These are phyloP conservation scores for Hemitrygon akajei DNA, from an alignment of 2,797 vertebrate species.

Conservation along the genomic window DNA sequence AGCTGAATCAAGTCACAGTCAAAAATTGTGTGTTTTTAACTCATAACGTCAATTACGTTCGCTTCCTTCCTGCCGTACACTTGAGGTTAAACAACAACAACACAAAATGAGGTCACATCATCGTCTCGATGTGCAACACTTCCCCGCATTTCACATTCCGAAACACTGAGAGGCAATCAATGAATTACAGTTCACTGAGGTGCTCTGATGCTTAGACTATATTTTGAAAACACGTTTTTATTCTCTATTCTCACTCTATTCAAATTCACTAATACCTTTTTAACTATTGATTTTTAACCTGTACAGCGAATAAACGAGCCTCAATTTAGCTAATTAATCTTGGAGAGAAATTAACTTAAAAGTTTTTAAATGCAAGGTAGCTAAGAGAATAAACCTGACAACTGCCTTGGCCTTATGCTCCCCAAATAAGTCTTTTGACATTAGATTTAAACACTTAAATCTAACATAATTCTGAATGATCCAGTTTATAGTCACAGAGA, in stretches of 20 bases:
- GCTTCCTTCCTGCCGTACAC: slow-evolving; percentile 8
- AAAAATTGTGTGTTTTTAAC: not conserved
- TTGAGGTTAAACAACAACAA: not conserved
- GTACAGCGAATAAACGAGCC: not conserved
- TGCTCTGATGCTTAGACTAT: no score
- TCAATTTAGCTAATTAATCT: not conserved
- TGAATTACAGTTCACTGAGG: not conserved
- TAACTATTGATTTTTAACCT: not conserved
- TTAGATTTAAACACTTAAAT: not conserved
- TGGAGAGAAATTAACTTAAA: not conserved
- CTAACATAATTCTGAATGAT: not conserved
- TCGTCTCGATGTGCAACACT: not conserved
- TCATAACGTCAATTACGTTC: not conserved
- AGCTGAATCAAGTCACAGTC: not conserved
- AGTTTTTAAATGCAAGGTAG: not conserved
- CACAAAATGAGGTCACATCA: slow-evolving; percentile 13
- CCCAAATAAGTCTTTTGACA: not conserved
- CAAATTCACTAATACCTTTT: not conserved
- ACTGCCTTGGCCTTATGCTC: no score
- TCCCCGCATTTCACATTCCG: not conserved
- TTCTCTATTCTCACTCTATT: no score
- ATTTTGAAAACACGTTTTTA: not conserved
- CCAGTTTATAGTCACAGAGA: not conserved
- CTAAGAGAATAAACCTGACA: not conserved
- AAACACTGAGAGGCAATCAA: not conserved